Evolutionary conservation across 2,888 invertebrate genomes (phyloP), one percentile per base, ranked within the genome.

Genomic region (Hydriomena furcata): DNA sequence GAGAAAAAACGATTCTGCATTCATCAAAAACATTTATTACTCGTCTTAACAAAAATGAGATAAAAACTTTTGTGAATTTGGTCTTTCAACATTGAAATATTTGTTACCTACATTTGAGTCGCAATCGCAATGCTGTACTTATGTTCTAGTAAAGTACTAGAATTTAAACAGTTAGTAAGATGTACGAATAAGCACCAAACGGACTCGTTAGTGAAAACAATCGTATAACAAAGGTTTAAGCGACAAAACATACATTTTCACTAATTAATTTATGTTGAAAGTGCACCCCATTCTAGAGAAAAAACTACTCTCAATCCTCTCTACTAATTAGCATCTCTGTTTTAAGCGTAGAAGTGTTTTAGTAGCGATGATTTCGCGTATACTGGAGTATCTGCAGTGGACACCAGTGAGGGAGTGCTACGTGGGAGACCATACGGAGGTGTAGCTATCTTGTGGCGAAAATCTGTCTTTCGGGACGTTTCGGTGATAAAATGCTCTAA

Each of bases 261-360:
- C 54, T 57, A 57, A 60, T 60, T 56, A 60, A 57, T 54, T 52
- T 54, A 50, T 38, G 49, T 51, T 50, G 47, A 10, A 47, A 56
- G 51, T 51, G 46, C 30, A 40, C 42, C 20, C 5, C 5, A 12
- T n/a, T n/a, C n/a, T n/a, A n/a, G 32, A 28, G 13, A 4, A 12
- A n/a, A n/a, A 13, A 12, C 34, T 35, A 17, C 35, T 10, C 30
- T 31, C 24, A 41, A 41, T 48, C 35, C 35, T 35, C 8, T 20
- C 12, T 36, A 27, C 27, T 48, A 48, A 42, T 41, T 48, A 48
- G 30, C 24, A 42, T 31, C 35, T 48, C 20, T 20, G n/a, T n/a
- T n/a, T 38, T 25, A 27, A 43, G 35, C 12, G 7, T 36, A 13
- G 7, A 30, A 30, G 21, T 40, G 30, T 30, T 40, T 28, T 23